Conservation (phyloP, 2,797 vertebrate genomes). For the Phataginus tetradactyla region DNA sequence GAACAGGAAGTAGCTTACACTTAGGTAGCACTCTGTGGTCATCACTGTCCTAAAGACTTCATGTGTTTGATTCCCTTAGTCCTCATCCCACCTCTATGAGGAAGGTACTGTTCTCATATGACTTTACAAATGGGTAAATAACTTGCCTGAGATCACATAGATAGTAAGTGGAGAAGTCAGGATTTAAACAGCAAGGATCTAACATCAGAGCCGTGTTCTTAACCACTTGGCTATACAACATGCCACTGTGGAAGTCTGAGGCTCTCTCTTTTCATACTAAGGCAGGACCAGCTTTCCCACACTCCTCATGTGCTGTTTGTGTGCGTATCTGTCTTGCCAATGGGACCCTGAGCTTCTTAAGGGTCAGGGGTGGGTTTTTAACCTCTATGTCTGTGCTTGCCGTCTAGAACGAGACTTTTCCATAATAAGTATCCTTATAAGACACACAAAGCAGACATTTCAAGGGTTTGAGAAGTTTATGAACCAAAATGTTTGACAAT, state of each 20-base stretch:
- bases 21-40: not conserved
- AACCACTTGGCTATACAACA: not conserved
- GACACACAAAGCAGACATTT: not conserved
- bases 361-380: not conserved
- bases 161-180: not conserved
- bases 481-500: slow-evolving; percentile 17
- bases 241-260: not conserved
- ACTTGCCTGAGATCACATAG: not conserved
- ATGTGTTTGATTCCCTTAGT: not conserved
- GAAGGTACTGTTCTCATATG: not conserved
- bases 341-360: not conserved
- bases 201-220: not conserved
- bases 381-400: not conserved
- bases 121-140: not conserved
- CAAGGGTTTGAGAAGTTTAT: slow-evolving; percentile 1
- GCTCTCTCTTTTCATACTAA: not conserved
- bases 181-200: not conserved
- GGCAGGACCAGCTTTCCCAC: not conserved
- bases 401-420: not conserved
- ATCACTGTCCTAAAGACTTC: not conserved
- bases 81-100: not conserved
- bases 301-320: not conserved
- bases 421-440: not conserved
- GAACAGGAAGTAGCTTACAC: not conserved
- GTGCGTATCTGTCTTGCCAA: not conserved